Base-by-base conservation (phyloP, 2,888 invertebrate genomes). In the Minunthozetes semirufus region DNA sequence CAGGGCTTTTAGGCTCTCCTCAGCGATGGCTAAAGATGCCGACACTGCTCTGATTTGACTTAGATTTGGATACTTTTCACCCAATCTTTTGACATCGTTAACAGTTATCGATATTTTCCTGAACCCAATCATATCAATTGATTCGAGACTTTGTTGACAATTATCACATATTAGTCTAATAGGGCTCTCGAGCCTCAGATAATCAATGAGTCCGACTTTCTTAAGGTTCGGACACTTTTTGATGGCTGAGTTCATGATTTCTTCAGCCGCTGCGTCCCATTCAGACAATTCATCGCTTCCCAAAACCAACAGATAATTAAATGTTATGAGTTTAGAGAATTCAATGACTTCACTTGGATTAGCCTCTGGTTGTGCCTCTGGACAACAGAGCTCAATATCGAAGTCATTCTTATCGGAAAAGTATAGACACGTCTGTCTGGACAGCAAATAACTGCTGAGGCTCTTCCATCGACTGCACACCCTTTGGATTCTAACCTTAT, bases 181-280 rank as follows among this genome's bases (percentile, higher is more conserved):
- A 5, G 59, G 59, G 22, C 59, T 59, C 19, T 59, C 59, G 22
- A 59, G 59, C 22, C 59, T 19, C 22, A 59, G 19, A 25, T 59
- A 59, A 13, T 59, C 59, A 22, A 59, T 22, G 17, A 59, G 19
- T 6, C 59, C 59, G 19, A 59, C 25, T 59, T 19, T 59, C 59
- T 59, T 59, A 19, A 59, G 59, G 19, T 59, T 59, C 5, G n/a
- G n/a, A 13, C 59, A 59, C 59, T 59, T 59, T 59, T 59, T 59
- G 22, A 59, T 59, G 59, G 59, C 59, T 11, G 22, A 17, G 25
- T 59, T 59, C 59, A 59, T 59, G 13, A 59, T 59, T 22, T 59
- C 25, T 59, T 59, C 22, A 22, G 59, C 59, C 6, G 59, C 59
- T n/a, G 8, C 59, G 25, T 59, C 59, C 59, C 59, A 59, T 59